These are phyloP conservation scores for Aptenodytes patagonicus DNA, from an alignment of 2,113 vertebrate species.

Conservation along the genomic window DNA sequence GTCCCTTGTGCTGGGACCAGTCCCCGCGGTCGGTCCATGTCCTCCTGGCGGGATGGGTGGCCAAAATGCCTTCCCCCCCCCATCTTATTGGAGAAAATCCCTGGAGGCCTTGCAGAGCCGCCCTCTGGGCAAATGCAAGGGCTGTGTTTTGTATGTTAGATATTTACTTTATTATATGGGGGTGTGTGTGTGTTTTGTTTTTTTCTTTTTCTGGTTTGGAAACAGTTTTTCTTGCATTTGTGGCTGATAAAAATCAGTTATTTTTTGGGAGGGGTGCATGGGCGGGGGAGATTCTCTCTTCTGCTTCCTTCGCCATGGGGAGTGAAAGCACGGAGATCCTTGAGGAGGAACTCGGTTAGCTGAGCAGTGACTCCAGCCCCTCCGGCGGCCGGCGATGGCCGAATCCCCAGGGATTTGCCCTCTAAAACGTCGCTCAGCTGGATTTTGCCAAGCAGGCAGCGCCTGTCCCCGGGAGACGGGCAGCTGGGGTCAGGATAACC, in stretches of 20 bases:
- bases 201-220: background rate
- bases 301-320: accelerated
- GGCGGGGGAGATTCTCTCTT: background rate
- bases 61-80: background rate
- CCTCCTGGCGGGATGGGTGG: accelerated
- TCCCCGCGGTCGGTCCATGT: accelerated
- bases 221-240: background rate
- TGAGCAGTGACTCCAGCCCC: background rate
- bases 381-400: accelerated
- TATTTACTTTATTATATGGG: background rate
- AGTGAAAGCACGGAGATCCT: background rate
- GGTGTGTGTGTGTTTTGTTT: too few relatives aligned
- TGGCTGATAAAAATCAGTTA: background rate
- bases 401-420: background rate
- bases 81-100: background rate
- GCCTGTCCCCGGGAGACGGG: accelerated
- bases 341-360: background rate
- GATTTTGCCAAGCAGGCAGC: background rate
- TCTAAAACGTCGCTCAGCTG: accelerated
- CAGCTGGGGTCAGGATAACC: background rate
- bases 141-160: background rate
- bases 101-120: background rate
- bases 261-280: background rate
- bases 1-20: background rate
- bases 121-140: background rate